phyloP scores from a whole-genome alignment of 2,888 invertebrate genomes.

The Sphaerophoria taeniata region DNA sequence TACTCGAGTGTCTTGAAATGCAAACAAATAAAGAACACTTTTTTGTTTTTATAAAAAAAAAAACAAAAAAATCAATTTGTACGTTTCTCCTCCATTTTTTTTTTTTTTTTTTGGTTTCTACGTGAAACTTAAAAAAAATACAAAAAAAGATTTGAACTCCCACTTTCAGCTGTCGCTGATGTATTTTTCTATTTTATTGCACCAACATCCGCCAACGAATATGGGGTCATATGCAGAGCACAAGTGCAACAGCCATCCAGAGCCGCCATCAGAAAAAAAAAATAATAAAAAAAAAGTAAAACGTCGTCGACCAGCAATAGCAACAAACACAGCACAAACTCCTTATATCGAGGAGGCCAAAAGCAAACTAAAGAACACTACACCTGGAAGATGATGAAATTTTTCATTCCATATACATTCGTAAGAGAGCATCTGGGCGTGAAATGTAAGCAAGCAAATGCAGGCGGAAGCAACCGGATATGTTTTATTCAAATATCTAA shows the following conservation, averaged over 20 bases:
- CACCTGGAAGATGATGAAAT: conserved; percentile 70
- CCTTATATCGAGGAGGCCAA: not conserved
- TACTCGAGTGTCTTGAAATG: not conserved
- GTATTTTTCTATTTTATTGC: conserved; percentile 56
- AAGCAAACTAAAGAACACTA: conserved; percentile 4
- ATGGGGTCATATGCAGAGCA: conserved; percentile 39
- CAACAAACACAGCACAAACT: not conserved
- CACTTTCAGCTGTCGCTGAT: conserved; percentile 30
- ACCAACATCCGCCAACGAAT: conserved; percentile 57
- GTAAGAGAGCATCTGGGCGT: conserved; percentile 57
- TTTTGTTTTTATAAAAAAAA: not conserved
- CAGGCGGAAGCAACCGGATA: conserved; percentile 70
- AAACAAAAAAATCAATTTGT: conserved; percentile 26
- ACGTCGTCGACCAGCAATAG: conserved; percentile 1
- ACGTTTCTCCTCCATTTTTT: conserved; percentile 40
- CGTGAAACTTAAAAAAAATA: conserved; percentile 35
- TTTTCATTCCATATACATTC: conserved; percentile 61
- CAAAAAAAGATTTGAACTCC: conserved; percentile 24
- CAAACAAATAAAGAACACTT: conserved; percentile 4
- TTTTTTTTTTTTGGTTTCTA: conserved; percentile 24
- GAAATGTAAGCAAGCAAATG: conserved; percentile 66
- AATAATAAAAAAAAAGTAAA: not conserved
- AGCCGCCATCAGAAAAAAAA: not conserved
- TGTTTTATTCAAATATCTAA: conserved; percentile 73
- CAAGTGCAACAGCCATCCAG: conserved; percentile 36